Evolutionary conservation across 2,797 vertebrate genomes (phyloP).

Genomic region (Xyrichtys novacula): DNA sequence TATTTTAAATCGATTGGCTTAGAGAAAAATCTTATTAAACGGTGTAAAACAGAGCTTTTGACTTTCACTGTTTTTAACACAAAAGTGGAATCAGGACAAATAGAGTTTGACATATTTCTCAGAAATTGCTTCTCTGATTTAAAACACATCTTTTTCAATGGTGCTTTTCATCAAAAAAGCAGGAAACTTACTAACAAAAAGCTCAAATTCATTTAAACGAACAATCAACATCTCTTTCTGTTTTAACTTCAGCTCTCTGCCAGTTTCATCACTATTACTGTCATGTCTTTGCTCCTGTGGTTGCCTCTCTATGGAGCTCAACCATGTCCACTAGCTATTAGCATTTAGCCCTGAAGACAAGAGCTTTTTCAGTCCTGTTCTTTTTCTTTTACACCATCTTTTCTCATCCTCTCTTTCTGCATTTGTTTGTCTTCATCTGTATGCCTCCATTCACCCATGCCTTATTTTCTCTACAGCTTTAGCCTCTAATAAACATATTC

Average conservation of each 20-base stretch:
- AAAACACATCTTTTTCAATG: too few species aligned
- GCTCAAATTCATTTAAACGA: constrained; percentile 10
- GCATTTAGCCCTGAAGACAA: not conserved
- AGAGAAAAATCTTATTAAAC: too few species aligned
- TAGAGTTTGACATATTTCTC: not conserved
- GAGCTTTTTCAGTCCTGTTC: not conserved
- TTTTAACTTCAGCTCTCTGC: not conserved
- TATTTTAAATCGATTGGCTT: too few species aligned
- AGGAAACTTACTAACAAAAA: not conserved
- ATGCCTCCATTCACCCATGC: not conserved
- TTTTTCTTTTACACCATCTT: too few species aligned
- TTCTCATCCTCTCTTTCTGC: too few species aligned
- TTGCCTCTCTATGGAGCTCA: not conserved
- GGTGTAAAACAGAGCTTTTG: not conserved
- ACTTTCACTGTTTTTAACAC: not conserved
- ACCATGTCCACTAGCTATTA: not conserved
- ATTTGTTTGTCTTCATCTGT: not conserved
- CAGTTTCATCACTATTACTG: not conserved
- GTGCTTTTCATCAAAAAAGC: constrained; percentile 26
- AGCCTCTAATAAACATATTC: constrained; percentile 34
- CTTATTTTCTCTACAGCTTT: constrained; percentile 11
- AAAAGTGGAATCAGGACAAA: not conserved
- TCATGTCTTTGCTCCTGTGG: not conserved
- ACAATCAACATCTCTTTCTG: not conserved
- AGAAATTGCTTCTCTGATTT: not conserved